Percentiles rank a stretch among this genome's conserved stretches.
phyloP scores from a whole-genome alignment of 2,113 vertebrate species.

The Canis aureus region DNA sequence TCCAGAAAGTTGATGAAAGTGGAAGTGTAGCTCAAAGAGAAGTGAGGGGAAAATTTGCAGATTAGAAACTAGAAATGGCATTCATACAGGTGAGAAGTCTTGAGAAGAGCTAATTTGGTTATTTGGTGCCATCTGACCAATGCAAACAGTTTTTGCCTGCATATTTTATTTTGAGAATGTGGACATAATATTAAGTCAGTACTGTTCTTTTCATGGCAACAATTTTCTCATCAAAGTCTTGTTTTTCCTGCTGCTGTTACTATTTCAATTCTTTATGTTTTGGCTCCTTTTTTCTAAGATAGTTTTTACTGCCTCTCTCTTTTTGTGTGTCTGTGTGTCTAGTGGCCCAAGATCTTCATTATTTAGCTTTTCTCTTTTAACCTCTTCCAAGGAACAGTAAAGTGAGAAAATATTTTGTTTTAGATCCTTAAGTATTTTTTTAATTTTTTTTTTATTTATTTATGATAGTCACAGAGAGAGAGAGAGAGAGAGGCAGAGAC shows the following conservation, averaged over 20 bases:
- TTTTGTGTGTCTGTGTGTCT: neutral
- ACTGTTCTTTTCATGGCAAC: neutral
- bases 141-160: neutral
- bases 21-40: neutral
- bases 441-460: no score
- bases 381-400: neutral
- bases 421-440: neutral
- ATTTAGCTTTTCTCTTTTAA: neutral
- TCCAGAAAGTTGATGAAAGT: neutral
- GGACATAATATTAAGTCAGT: no score
- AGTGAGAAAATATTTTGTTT: neutral
- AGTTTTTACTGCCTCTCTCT: neutral
- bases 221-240: neutral
- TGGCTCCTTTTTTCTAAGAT: neutral
- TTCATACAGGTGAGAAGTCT: neutral
- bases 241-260: neutral
- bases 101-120: neutral
- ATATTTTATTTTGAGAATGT: neutral
- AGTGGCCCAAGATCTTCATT: neutral
- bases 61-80: neutral
- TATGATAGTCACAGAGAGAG: no score
- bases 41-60: neutral
- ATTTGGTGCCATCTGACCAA: neutral
- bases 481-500: no score
- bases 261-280: neutral